Conservation (phyloP, 2,113 vertebrate species). For the Gyps fulvus region DNA sequence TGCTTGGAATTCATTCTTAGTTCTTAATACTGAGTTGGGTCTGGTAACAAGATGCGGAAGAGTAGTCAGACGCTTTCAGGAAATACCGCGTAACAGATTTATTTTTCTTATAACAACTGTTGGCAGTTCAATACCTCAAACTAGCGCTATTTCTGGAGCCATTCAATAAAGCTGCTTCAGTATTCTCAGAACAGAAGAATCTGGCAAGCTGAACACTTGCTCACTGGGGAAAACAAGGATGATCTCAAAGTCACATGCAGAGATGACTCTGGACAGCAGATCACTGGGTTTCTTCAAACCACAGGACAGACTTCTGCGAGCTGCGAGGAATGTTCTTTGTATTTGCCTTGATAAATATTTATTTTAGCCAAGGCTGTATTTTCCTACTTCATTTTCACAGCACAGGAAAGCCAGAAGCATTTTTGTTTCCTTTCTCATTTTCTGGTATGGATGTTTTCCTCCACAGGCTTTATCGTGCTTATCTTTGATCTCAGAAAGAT, state of each 20-base stretch:
- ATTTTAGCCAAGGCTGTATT: background rate
- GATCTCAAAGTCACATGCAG: background rate
- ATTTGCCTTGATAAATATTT: background rate
- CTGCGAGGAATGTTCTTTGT: background rate
- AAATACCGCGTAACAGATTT: background rate
- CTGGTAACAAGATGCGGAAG: background rate
- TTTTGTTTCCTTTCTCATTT: background rate
- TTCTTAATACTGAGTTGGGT: background rate
- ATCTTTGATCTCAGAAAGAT: background rate
- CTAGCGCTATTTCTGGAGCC: background rate
- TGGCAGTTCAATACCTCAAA: background rate
- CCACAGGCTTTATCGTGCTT: background rate
- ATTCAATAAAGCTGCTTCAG: background rate
- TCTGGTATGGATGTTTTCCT: background rate
- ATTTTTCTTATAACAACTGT: background rate
- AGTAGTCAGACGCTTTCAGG: background rate
- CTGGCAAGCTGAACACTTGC: background rate
- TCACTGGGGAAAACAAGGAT: background rate
- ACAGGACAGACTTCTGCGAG: background rate
- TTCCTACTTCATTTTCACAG: background rate
- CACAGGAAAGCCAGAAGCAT: background rate
- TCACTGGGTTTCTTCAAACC: background rate
- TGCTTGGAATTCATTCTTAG: background rate
- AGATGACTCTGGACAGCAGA: background rate
- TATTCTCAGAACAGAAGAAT: background rate